Percentiles rank a stretch among this genome's conserved stretches.
Conservation (phyloP, 2,888 invertebrate species). For the Tanypteryx hageni region DNA sequence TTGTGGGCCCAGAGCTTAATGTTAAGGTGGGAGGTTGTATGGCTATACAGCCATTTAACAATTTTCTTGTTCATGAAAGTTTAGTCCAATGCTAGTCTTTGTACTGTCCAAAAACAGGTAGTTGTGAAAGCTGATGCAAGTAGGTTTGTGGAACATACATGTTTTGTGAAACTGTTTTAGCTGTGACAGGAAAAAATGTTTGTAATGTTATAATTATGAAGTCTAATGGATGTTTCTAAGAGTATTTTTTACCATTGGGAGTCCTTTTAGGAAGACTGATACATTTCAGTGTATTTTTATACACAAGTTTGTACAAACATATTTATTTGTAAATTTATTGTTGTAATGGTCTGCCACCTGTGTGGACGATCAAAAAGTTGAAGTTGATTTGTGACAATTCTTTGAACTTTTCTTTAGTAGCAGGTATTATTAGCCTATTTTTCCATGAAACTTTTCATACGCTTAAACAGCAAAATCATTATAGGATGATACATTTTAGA, state of each 20-base stretch:
- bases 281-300: slow-evolving; percentile 63
- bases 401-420: slow-evolving; percentile 12
- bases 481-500: neutral
- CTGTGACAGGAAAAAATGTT: slow-evolving; percentile 61
- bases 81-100: slow-evolving; percentile 55
- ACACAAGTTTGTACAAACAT: slow-evolving; percentile 61
- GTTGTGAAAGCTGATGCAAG: slow-evolving; percentile 44
- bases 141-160: slow-evolving; percentile 54
- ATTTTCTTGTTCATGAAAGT: slow-evolving; percentile 45
- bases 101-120: slow-evolving; percentile 41
- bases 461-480: neutral
- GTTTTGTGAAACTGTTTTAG: slow-evolving; percentile 61
- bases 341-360: slow-evolving; percentile 55
- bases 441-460: neutral
- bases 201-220: slow-evolving; percentile 55
- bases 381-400: slow-evolving; percentile 31
- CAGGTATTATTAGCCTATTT: slow-evolving; percentile 11
- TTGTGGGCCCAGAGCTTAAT: slow-evolving; percentile 55
- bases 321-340: slow-evolving; percentile 57
- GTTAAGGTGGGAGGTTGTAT: slow-evolving; percentile 30
- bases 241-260: slow-evolving; percentile 57
- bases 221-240: slow-evolving; percentile 57
- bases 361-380: slow-evolving; percentile 39
- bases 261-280: slow-evolving; percentile 62
- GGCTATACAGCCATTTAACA: neutral